These are phyloP conservation scores for Cheilinus undulatus DNA, from an alignment of 2,113 vertebrate species.

Conservation along the genomic window DNA sequence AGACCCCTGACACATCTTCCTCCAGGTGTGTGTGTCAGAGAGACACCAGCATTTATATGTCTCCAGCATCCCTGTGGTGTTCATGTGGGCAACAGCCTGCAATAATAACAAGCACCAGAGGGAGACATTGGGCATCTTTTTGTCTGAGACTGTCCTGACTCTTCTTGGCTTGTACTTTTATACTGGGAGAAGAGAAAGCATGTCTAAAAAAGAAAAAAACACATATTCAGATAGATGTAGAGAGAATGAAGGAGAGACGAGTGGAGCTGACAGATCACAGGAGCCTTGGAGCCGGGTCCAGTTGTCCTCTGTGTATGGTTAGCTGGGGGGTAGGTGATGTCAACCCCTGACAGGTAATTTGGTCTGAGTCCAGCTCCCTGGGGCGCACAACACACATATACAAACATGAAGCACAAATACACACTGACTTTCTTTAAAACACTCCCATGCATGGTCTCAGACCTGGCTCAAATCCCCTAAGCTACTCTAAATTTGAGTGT, in stretches of 20 bases:
- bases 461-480: slow-evolving; percentile 40
- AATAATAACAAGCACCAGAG: slow-evolving; percentile 76
- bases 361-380: slow-evolving; percentile 67
- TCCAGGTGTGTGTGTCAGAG: slow-evolving; percentile 52
- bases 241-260: slow-evolving; percentile 45
- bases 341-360: slow-evolving; percentile 82
- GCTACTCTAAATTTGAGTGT: slow-evolving; percentile 42
- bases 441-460: slow-evolving; percentile 38
- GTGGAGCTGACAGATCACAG: slow-evolving; percentile 71
- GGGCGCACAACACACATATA: slow-evolving; percentile 61
- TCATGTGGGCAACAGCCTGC: slow-evolving; percentile 55
- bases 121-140: slow-evolving; percentile 69
- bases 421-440: slow-evolving; percentile 9
- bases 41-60: slow-evolving; percentile 40
- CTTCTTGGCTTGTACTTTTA: slow-evolving; percentile 15
- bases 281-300: slow-evolving; percentile 65
- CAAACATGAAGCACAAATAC: slow-evolving; percentile 30
- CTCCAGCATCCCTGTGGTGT: slow-evolving; percentile 4
- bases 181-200: slow-evolving; percentile 2
- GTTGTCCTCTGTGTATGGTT: slow-evolving; percentile 74
- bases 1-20: slow-evolving; percentile 61
- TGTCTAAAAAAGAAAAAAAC: slow-evolving; percentile 9
- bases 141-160: slow-evolving; percentile 32
- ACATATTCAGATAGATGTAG: slow-evolving; percentile 23
- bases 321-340: slow-evolving; percentile 79